Percentiles rank a stretch among this genome's conserved stretches.
phyloP scores from a whole-genome alignment of 2,113 vertebrate genomes.

The Sigmodon hispidus region DNA sequence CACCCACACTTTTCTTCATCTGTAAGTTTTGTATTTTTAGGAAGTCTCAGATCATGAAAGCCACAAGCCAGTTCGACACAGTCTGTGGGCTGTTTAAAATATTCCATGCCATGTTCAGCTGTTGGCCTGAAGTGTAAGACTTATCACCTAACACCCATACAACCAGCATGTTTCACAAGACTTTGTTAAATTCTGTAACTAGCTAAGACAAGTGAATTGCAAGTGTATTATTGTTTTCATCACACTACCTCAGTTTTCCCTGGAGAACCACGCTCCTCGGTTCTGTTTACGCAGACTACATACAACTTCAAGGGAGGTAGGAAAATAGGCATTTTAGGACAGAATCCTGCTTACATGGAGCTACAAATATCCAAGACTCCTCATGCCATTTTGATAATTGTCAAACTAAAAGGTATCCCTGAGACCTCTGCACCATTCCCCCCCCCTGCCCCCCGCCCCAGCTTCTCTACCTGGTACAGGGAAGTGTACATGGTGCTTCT shows the following conservation, averaged over 20 bases:
- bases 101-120: not conserved
- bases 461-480: not conserved
- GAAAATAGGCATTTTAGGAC: not conserved
- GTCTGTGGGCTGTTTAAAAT: not conserved
- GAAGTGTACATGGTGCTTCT: not conserved
- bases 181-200: not conserved
- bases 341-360: not conserved
- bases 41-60: not conserved
- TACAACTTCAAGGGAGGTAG: not conserved
- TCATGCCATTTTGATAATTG: not conserved
- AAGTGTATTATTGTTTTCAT: not conserved
- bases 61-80: not conserved
- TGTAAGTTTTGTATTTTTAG: slow-evolving; percentile 25
- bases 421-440: rapidly evolving
- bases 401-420: not conserved
- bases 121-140: not conserved
- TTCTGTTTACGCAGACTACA: not conserved
- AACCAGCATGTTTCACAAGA: not conserved
- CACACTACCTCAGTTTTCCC: not conserved
- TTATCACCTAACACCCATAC: not conserved
- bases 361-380: not conserved
- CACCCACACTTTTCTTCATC: slow-evolving; percentile 30
- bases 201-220: not conserved
- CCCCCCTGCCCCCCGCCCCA: no score
- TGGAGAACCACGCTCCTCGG: not conserved